A percentile compares a stretch with the other conserved stretches of the same genome.
Conservation (phyloP, 2,113 vertebrate genomes). For the Caretta caretta region DNA sequence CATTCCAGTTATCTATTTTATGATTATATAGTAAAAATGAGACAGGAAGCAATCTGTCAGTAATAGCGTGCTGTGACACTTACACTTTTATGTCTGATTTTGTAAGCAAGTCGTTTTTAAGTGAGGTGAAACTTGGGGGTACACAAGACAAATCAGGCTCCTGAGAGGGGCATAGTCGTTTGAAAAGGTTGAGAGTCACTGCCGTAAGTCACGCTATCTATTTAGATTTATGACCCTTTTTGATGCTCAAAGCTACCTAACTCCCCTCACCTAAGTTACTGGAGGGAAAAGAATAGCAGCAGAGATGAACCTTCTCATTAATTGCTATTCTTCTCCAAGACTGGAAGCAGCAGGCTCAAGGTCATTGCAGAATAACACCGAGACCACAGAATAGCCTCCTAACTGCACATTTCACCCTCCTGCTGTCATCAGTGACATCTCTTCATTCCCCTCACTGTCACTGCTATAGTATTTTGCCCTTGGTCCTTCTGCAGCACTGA, state of each 20-base stretch:
- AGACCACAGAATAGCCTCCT: background rate
- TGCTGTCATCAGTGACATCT: background rate
- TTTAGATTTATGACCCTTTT: background rate
- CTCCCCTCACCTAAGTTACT: background rate
- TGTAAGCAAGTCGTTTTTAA: too few relatives aligned
- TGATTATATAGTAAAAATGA: too few relatives aligned
- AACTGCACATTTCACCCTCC: background rate
- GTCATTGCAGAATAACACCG: rapidly evolving
- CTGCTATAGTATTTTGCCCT: background rate
- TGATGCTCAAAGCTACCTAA: background rate
- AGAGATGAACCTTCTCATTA: background rate
- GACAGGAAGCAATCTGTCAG: too few relatives aligned
- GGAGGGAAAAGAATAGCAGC: background rate
- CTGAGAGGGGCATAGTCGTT: too few relatives aligned
- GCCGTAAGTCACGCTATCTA: background rate
- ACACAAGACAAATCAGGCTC: too few relatives aligned
- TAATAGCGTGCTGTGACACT: too few relatives aligned
- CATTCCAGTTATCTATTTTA: too few relatives aligned
- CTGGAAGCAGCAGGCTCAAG: background rate
- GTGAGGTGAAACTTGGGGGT: too few relatives aligned
- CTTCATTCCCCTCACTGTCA: background rate
- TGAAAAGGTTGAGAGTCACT: too few relatives aligned
- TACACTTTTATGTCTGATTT: too few relatives aligned
- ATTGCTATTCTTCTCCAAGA: background rate
- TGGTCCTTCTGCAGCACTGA: background rate